These are phyloP conservation scores for Tholera decimalis DNA, from an alignment of 2,888 invertebrate species.

Conservation along the genomic window DNA sequence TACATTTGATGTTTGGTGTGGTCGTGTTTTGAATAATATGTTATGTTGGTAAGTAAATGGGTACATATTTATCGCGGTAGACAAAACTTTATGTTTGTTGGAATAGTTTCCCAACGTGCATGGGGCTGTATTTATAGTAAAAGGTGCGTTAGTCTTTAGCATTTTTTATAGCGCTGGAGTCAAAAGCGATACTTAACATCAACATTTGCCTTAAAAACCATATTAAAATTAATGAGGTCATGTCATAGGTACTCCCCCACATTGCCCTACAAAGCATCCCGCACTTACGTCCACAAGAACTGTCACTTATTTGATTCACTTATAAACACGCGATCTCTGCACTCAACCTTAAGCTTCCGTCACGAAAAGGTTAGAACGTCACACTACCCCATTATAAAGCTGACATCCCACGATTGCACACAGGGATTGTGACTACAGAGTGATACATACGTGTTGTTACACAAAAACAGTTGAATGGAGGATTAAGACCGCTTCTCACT, in stretches of 20 bases:
- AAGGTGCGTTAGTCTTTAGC: not conserved
- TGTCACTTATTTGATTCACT: constrained; percentile 46
- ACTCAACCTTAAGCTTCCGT: constrained; percentile 47
- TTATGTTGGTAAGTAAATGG: constrained; percentile 21
- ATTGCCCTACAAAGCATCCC: constrained; percentile 17
- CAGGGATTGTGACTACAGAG: constrained; percentile 6
- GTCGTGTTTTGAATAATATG: constrained; percentile 46
- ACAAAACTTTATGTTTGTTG: constrained; percentile 21
- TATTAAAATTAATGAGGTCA: constrained; percentile 30
- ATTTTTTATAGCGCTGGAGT: not conserved
- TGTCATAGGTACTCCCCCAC: constrained; percentile 6
- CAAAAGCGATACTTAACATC: not conserved
- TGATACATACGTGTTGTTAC: constrained; percentile 34
- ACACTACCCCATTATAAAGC: constrained; percentile 38
- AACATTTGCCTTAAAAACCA: constrained; percentile 6
- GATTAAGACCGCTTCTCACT: constrained; percentile 64
- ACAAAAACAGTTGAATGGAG: constrained; percentile 72
- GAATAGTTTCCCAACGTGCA: constrained; percentile 3
- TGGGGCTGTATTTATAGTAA: not conserved
- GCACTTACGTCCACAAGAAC: constrained; percentile 32
- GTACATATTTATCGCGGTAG: not conserved
- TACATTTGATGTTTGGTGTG: constrained; percentile 35
- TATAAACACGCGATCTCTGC: constrained; percentile 35
- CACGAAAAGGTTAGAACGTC: constrained; percentile 46
- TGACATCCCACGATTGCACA: constrained; percentile 34